Evolutionary conservation across 1,140 invertebrate species (phyloP), one percentile per base, ranked within the genome.

Genomic region (Metaphire vulgaris): DNA sequence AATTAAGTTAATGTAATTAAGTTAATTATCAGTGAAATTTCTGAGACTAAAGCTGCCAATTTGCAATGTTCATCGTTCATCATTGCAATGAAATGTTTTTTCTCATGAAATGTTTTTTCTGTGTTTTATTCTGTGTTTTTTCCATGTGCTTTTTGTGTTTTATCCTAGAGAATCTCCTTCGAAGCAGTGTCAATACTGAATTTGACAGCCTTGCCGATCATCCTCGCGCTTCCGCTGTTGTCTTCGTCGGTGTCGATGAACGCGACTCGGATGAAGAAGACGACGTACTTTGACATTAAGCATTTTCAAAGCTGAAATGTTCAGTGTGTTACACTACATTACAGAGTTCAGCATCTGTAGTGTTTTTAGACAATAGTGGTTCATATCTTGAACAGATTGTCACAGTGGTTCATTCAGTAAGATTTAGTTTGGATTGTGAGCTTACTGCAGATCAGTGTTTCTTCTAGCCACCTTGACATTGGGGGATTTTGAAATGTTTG

Each of bases 111-210:
- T n/a, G n/a, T n/a, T n/a, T n/a, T n/a, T n/a, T n/a, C n/a, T n/a
- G n/a, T n/a, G n/a, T n/a, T n/a, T n/a, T n/a, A n/a, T n/a, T n/a
- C n/a, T n/a, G n/a, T n/a, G n/a, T n/a, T n/a, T n/a, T n/a, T n/a
- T 32, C n/a, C 21, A 33, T 71, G 29, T 1, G 29, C 28, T 32
- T 71, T 21, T 71, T 71, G 1, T 76, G 28, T 69, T 31, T 76
- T 30, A 68, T 0, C 81, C n/a, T n/a, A 86, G 85, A 86, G 79
- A 87, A 86, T 76, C 79, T 86, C n/a, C 78, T 87, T 28, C 78
- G 81, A 74, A 83, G 83, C 66, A 85, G 83, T 76, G 82, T 83
- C 33, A 82, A 83, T 30, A 85, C 84, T 30, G 85, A 85, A 68
- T 81, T 83, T 29, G 83, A 85, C 76, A 81, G 84, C 65, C 75